Conservation (phyloP, 2,797 vertebrate genomes). For the Xiphophorus birchmanni region DNA sequence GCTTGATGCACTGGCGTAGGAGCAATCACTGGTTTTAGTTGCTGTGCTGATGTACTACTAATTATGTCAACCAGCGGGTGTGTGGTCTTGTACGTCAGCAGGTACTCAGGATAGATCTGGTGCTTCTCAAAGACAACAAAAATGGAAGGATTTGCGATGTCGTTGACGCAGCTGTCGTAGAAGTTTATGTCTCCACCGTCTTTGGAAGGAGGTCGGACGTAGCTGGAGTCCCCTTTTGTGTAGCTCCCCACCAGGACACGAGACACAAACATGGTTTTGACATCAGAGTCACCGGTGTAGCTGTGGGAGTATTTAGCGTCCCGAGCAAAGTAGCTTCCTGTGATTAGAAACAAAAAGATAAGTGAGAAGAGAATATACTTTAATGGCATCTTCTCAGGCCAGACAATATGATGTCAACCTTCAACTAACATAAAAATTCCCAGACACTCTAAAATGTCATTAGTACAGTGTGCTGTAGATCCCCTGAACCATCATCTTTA, state of each 20-base stretch:
- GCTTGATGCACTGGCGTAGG: background rate
- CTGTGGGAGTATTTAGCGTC: conserved; percentile 90
- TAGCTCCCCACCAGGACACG: conserved; percentile 90
- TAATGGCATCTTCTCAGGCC: background rate
- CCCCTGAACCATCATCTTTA: background rate
- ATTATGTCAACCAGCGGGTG: accelerated
- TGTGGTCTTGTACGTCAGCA: conserved; percentile 71
- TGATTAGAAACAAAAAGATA: conserved; percentile 22
- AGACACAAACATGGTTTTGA: conserved; percentile 87
- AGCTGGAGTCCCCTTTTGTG: conserved; percentile 76
- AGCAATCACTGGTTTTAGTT: background rate
- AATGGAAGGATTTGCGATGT: conserved; percentile 72
- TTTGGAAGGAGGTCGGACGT: conserved; percentile 74
- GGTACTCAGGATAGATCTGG: conserved; percentile 82
- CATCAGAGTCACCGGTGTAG: conserved; percentile 74
- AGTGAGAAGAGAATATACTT: background rate
- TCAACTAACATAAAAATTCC: background rate
- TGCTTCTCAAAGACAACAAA: conserved; percentile 80
- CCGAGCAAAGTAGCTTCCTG: conserved; percentile 95
- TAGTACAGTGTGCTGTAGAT: background rate
- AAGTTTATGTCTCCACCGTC: conserved; percentile 66
- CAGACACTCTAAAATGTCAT: background rate
- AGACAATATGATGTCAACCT: background rate
- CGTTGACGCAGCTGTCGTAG: conserved; percentile 81
- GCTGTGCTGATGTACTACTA: accelerated